Conservation (phyloP, 2,888 invertebrate genomes). For the Eupeodes luniger region DNA sequence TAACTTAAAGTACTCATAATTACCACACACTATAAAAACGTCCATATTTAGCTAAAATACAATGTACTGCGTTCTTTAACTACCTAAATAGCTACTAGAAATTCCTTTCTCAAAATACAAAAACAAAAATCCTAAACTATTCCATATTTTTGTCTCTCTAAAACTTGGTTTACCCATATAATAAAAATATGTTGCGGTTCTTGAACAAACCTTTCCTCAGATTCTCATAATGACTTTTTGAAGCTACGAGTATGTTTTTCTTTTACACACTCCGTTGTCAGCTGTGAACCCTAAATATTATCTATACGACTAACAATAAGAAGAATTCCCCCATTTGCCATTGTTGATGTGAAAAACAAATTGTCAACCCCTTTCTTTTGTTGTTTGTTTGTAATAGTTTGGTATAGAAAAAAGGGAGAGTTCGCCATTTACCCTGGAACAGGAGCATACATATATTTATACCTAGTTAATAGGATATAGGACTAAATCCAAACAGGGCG, state of each 20-base stretch:
- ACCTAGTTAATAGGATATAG: neutral
- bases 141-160: slow-evolving; percentile 3
- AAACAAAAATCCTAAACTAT: neutral
- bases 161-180: neutral
- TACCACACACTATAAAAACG: too few species aligned
- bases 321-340: slow-evolving; percentile 4
- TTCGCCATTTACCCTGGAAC: neutral
- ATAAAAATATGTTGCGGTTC: slow-evolving; percentile 43
- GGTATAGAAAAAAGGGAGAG: neutral
- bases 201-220: slow-evolving; percentile 28
- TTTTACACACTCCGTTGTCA: neutral
- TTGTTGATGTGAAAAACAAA: slow-evolving; percentile 22
- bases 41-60: too few species aligned
- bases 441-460: too few species aligned
- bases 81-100: slow-evolving; percentile 17
- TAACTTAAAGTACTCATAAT: too few species aligned
- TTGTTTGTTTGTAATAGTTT: too few species aligned
- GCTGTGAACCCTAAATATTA: slow-evolving; percentile 4
- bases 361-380: slow-evolving; percentile 34
- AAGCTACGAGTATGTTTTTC: slow-evolving; percentile 5
- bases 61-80: neutral
- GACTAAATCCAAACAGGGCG: slow-evolving; percentile 12
- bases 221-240: slow-evolving; percentile 49
- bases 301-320: too few species aligned
- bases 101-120: slow-evolving; percentile 14